Evolutionary conservation across 2,113 vertebrate species (phyloP).

Genomic region (Thalassoma bifasciatum): DNA sequence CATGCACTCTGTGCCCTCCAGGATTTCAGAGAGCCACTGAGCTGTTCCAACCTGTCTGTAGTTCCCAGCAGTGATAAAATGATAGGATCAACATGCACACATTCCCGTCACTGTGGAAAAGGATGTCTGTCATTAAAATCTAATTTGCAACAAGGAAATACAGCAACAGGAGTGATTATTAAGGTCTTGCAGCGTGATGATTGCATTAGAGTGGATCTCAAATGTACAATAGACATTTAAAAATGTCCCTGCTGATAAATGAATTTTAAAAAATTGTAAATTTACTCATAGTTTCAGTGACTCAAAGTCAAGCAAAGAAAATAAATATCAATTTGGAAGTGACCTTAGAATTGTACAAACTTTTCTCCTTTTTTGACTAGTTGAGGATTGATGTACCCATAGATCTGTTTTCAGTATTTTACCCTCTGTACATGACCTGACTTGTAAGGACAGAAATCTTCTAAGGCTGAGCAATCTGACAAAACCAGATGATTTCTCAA

Average conservation of each 20-base stretch:
- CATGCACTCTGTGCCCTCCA: slow-evolving; percentile 22
- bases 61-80: slow-evolving; percentile 20
- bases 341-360: background rate
- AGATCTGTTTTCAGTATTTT: background rate
- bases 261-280: too few relatives aligned
- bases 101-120: background rate
- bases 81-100: slow-evolving; percentile 1
- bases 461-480: background rate
- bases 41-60: slow-evolving; percentile 48
- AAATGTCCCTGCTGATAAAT: background rate
- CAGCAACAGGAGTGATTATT: background rate
- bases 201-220: background rate
- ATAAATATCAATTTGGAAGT: background rate
- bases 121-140: background rate
- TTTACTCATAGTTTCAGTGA: background rate
- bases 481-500: background rate
- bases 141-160: background rate
- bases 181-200: background rate
- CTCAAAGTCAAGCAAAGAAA: background rate
- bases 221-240: background rate
- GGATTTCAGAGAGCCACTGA: slow-evolving; percentile 12
- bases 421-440: too few relatives aligned
- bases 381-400: background rate
- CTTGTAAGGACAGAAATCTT: background rate
- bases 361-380: too few relatives aligned